Evolutionary conservation across 2,797 vertebrate species (phyloP).

Genomic region (Scomberomorus guttatus): DNA sequence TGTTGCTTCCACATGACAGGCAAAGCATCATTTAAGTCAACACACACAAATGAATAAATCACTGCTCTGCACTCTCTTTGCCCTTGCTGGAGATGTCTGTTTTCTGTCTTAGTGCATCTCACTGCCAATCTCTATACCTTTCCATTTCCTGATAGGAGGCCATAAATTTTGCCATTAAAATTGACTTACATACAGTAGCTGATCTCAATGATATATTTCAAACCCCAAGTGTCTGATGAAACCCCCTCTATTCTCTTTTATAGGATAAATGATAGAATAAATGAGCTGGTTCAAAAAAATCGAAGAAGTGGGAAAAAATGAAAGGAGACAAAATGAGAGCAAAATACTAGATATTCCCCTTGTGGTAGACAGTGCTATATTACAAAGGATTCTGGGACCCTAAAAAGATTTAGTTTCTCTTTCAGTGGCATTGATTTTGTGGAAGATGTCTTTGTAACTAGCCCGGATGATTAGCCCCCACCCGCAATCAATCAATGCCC

Average conservation of each 20-base stretch:
- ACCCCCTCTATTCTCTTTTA: slow-evolving; percentile 42
- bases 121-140: slow-evolving; percentile 45
- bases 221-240: slow-evolving; percentile 62
- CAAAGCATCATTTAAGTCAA: slow-evolving; percentile 56
- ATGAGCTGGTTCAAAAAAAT: slow-evolving; percentile 68
- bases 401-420: slow-evolving; percentile 74
- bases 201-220: slow-evolving; percentile 62
- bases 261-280: slow-evolving; percentile 67
- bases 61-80: slow-evolving; percentile 48
- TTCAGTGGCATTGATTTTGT: slow-evolving; percentile 79
- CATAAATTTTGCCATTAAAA: slow-evolving; percentile 69
- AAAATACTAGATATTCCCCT: slow-evolving; percentile 54
- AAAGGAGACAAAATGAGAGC: slow-evolving; percentile 59
- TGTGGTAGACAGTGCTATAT: slow-evolving; percentile 49
- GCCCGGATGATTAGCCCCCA: slow-evolving; percentile 69
- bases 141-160: slow-evolving; percentile 57
- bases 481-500: slow-evolving; percentile 70
- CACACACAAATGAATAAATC: slow-evolving; percentile 57
- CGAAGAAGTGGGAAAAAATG: slow-evolving; percentile 42
- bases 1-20: slow-evolving; percentile 22
- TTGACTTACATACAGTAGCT: slow-evolving; percentile 47
- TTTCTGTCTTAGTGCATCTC: slow-evolving; percentile 47
- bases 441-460: slow-evolving; percentile 78
- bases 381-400: slow-evolving; percentile 42
- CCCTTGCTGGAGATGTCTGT: slow-evolving; percentile 47